phyloP scores from a whole-genome alignment of 2,113 vertebrate species.

The Regulus satrapa region DNA sequence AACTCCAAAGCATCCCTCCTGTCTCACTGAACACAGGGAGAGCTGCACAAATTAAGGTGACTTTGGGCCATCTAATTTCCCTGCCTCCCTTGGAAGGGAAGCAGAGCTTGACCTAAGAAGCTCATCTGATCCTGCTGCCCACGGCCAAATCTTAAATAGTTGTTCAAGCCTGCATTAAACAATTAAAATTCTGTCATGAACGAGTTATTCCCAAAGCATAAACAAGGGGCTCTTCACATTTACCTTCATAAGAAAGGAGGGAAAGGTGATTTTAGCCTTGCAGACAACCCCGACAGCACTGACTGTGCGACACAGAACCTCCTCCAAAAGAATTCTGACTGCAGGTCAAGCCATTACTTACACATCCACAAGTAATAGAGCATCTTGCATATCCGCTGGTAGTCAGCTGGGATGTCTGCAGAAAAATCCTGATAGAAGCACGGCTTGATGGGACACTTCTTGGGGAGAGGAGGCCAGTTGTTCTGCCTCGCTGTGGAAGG shows the following conservation, averaged over 20 bases:
- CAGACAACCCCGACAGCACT: not conserved
- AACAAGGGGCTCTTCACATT: not conserved
- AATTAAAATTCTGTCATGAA: not conserved
- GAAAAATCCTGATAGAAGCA: slow-evolving; percentile 98
- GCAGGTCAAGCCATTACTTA: slow-evolving; percentile 68
- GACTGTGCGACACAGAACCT: not conserved
- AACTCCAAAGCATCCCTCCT: not conserved
- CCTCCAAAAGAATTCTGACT: not conserved
- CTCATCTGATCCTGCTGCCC: not conserved
- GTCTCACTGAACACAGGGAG: not conserved
- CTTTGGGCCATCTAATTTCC: not conserved
- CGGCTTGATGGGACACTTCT: slow-evolving; percentile 84
- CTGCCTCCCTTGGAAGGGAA: not conserved
- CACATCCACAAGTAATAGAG: slow-evolving; percentile 99
- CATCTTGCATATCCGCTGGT: slow-evolving; percentile 90
- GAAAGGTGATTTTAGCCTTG: not conserved
- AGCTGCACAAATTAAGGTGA: not conserved
- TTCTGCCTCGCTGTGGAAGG: slow-evolving; percentile 82
- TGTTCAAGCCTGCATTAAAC: not conserved
- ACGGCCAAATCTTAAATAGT: not conserved
- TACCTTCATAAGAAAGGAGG: not conserved
- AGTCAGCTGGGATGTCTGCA: slow-evolving; percentile 91
- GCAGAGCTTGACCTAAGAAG: not conserved
- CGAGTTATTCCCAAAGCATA: not conserved
- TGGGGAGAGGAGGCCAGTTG: slow-evolving; percentile 94